A percentile compares a stretch with the other conserved stretches of the same genome.
Conservation (phyloP, 2,113 vertebrate genomes). For the Ranitomeya variabilis region DNA sequence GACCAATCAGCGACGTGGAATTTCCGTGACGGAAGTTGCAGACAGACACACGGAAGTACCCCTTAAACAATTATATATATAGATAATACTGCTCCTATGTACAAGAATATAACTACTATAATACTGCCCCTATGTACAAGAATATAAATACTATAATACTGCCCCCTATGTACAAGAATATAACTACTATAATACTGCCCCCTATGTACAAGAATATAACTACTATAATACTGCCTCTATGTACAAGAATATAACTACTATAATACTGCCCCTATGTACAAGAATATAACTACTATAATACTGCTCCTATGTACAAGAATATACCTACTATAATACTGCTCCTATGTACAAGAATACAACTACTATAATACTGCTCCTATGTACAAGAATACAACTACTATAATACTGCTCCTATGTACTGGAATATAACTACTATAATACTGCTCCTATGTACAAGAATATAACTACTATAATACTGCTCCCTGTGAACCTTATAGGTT, state of each 20-base stretch:
- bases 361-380: neutral
- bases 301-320: too few relatives aligned
- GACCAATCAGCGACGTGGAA: too few relatives aligned
- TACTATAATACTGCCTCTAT: neutral
- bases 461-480: neutral
- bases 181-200: slow-evolving; percentile 2
- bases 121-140: neutral
- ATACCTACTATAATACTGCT: slow-evolving; percentile 1
- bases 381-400: neutral
- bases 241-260: neutral
- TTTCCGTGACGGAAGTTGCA: too few relatives aligned
- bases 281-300: neutral
- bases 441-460: neutral
- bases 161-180: neutral
- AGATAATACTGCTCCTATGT: neutral
- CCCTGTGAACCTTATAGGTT: neutral
- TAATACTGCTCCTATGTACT: neutral
- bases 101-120: slow-evolving; percentile 6
- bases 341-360: neutral
- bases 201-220: neutral
- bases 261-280: neutral
- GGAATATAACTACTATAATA: slow-evolving; percentile 7
- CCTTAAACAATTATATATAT: too few relatives aligned
- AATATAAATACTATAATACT: neutral
- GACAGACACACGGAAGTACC: too few relatives aligned